Evolutionary conservation across 64 coral and sea anemone species (phyloP), one percentile per base, ranked within the genome.

Genomic region (Cladopsammia gracilis): DNA sequence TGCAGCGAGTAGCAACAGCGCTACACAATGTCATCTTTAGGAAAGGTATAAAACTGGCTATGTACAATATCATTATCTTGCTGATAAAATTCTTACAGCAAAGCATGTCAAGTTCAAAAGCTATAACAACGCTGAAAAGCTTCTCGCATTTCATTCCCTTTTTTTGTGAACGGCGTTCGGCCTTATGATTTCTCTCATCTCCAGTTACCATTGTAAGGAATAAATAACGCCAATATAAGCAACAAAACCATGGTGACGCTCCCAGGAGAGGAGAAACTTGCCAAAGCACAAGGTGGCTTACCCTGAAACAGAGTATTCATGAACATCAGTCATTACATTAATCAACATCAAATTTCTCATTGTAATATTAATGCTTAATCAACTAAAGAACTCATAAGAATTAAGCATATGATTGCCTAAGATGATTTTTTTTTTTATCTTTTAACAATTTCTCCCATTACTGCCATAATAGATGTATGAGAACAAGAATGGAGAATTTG

Each of bases 221-320:
- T 20, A 1, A 75, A 46, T 24, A 68, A 49, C 16, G 80, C 19
- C 5, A 84, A 10, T 10, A 67, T 25, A 64, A 84, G 62, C 19
- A 68, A 7, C 19, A 84, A 67, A 22, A 84, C 6, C 18, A 84
- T 18, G 18, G 45, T 52, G 43, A 68, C 6, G 4, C 10, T n/a
- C 7, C 23, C 34, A 50, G 80, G 45, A 50, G 80, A 68, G 13
- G 60, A 8, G 4, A 84, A 20, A 45, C 80, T 84, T 65, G 80
- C 80, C 80, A 51, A 67, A 10, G 80, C 80, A 84, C 80, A 84
- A 18, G 62, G 80, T 50, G 80, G 80, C 64, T 84, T 84, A 13
- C 45, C 80, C 80, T 84, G 45, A 66, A 66, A 84, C 59, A 20
- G 45, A 75, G 6, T 45, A 49, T 75, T 20, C 7, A 18, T 7